Base-by-base conservation (phyloP, 2,113 vertebrate genomes). In the Neogobius melanostomus region DNA sequence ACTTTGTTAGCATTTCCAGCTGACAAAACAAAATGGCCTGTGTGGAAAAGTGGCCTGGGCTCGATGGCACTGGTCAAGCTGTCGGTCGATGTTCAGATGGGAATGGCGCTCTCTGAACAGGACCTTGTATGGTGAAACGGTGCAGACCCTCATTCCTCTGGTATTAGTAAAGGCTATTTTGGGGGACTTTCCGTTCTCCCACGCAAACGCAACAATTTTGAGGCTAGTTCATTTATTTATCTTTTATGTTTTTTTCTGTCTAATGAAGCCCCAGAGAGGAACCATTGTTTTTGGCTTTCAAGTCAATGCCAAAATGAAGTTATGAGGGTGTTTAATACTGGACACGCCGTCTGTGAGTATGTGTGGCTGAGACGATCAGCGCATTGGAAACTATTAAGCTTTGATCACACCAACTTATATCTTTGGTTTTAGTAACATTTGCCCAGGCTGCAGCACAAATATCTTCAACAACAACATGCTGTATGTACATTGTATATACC, bases 201-300 rank as follows among this genome's bases (percentile, higher is more conserved):
- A 94, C 91, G 87, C 90, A 87, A 74, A 78, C 71, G 87, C 79
- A 88, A 89, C 84, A 87, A 90, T 88, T 89, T 87, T 75, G 80
- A 81, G 89, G 81, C 92, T 87, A 91, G 84, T 91, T 92, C 89
- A 92, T 92, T 90, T 92, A 91, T 93, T 93, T 94, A 89, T 93
- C 87, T 90, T 88, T 75, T 70, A 85, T 82, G 74, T 91, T 91
- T 87, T 59, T 61, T 90, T 90, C 72, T 64, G 77, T 88, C 84
- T 91, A 89, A 91, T 88, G 86, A 92, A 88, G 69, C 88, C 90
- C 86, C 69, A 79, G 89, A 88, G 88, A 92, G 59, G 65, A 64
- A 83, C 65, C 82, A 91, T 91, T 91, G 86, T 85, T 92, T 85
- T 92, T 92, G 90, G 90, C 89, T 74, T 74, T 75, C 62, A 12